phyloP scores from a whole-genome alignment of 2,888 invertebrate species.

The Patella ulyssiponensis region DNA sequence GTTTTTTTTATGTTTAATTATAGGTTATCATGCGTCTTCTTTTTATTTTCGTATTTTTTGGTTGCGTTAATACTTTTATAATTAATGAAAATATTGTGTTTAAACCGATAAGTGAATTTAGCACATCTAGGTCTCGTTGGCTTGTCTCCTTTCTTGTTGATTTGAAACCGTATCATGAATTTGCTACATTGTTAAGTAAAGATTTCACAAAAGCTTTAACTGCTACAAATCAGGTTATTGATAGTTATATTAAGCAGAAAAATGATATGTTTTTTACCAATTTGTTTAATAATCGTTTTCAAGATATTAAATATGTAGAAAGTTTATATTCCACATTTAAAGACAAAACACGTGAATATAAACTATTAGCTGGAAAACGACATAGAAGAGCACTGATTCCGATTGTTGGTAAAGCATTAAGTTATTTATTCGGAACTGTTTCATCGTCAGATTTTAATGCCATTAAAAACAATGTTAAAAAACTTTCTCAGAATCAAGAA shows the following conservation, averaged over 20 bases:
- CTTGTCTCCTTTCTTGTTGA: background rate
- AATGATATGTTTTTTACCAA: background rate
- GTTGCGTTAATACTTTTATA: background rate
- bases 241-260: background rate
- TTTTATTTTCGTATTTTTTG: slow-evolving; percentile 9
- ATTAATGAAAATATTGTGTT: background rate
- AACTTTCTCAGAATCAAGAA: background rate
- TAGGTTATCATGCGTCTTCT: background rate
- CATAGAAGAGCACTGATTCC: background rate
- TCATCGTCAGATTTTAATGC: background rate
- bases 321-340: background rate
- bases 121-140: background rate
- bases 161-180: background rate
- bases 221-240: background rate
- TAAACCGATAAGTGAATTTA: background rate
- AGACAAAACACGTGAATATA: background rate
- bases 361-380: background rate
- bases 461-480: background rate
- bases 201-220: background rate
- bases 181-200: background rate
- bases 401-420: slow-evolving; percentile 3
- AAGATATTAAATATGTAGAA: background rate
- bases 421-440: slow-evolving; percentile 11
- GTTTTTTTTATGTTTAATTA: background rate
- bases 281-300: background rate